Evolutionary conservation across 2,797 vertebrate species (phyloP).

Genomic region (Crypturellus tataupa): DNA sequence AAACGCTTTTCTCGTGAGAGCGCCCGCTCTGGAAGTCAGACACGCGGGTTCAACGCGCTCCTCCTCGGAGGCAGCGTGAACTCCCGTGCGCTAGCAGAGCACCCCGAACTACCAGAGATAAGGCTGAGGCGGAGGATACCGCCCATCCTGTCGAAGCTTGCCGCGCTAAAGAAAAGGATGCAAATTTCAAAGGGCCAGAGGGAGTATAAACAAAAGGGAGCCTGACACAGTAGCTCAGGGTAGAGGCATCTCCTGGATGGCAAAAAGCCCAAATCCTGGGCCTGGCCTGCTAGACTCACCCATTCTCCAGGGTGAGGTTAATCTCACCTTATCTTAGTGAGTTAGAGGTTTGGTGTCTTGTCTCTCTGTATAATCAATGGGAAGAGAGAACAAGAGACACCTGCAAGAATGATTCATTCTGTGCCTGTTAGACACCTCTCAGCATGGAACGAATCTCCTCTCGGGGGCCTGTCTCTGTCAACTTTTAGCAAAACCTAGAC

Average conservation of each 20-base stretch:
- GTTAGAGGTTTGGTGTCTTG: slow-evolving; percentile 10
- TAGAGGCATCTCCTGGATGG: slow-evolving; percentile 51
- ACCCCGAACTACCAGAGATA: slow-evolving; percentile 31
- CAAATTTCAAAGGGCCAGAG: slow-evolving; percentile 59
- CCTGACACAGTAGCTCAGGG: slow-evolving; percentile 26
- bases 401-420: slow-evolving; percentile 60
- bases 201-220: slow-evolving; percentile 56
- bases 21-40: slow-evolving; percentile 31
- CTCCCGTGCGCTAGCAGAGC: slow-evolving; percentile 26
- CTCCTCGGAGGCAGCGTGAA: slow-evolving; percentile 15
- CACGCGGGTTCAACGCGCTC: not conserved
- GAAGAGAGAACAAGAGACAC: slow-evolving; percentile 50
- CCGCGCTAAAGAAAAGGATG: slow-evolving; percentile 47
- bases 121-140: slow-evolving; percentile 58
- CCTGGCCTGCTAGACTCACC: slow-evolving; percentile 23
- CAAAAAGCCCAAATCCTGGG: not conserved
- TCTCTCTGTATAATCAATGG: not conserved
- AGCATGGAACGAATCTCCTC: not conserved
- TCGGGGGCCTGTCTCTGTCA: not conserved
- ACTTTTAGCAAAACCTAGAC: slow-evolving; percentile 20
- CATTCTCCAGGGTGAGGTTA: slow-evolving; percentile 27
- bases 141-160: slow-evolving; percentile 57
- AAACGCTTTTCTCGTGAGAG: slow-evolving; percentile 44
- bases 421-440: slow-evolving; percentile 3
- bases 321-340: slow-evolving; percentile 53